Conservation (phyloP, 2,888 invertebrate species). For the Phasia obesa region DNA sequence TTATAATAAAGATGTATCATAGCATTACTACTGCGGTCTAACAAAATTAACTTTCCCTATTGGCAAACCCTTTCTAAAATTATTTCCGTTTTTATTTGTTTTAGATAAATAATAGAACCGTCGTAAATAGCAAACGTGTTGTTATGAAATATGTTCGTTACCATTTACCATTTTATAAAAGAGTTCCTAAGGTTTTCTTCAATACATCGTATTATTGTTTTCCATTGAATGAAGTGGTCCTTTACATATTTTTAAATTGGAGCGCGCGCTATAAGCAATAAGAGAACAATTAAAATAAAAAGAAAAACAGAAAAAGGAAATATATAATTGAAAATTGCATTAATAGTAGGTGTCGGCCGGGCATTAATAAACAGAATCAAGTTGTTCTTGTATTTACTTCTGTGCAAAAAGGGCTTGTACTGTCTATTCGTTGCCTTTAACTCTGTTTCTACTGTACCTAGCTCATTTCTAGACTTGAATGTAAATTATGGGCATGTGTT, state of each 20-base stretch:
- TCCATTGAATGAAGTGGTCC: background rate
- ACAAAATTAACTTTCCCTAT: no score
- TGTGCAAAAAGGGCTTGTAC: no score
- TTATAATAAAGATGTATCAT: no score
- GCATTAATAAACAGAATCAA: no score
- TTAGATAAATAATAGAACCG: background rate
- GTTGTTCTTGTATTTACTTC: no score
- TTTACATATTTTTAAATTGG: constrained; percentile 23
- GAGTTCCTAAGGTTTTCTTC: background rate
- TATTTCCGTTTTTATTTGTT: constrained; percentile 18
- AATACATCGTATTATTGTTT: constrained; percentile 1
- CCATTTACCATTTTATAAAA: background rate
- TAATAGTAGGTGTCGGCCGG: no score
- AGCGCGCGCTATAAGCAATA: constrained; percentile 4
- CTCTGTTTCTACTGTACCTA: no score
- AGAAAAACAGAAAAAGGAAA: background rate
- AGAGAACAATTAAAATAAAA: background rate
- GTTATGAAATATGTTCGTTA: constrained; percentile 1
- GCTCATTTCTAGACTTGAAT: no score
- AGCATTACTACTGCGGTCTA: no score
- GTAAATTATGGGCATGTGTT: no score
- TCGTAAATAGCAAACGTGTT: background rate
- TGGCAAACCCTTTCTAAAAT: no score
- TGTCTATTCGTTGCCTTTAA: no score
- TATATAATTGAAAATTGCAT: background rate